phyloP scores from a whole-genome alignment of 2,113 vertebrate genomes.

The Colius striatus region DNA sequence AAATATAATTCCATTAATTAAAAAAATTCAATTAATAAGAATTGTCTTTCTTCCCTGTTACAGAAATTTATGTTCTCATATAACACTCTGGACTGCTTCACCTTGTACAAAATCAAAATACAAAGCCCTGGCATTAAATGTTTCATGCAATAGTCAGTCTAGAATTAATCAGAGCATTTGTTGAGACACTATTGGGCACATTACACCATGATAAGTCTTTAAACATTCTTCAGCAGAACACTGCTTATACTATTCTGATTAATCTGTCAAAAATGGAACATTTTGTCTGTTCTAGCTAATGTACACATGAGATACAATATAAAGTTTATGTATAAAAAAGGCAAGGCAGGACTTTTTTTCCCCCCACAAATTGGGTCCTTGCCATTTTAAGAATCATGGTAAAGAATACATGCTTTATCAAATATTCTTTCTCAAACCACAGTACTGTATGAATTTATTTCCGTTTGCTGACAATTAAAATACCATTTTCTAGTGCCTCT shows the following conservation, averaged over 20 bases:
- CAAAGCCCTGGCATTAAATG: background rate
- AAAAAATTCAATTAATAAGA: background rate
- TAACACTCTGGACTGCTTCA: background rate
- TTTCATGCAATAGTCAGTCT: background rate
- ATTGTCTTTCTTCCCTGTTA: background rate
- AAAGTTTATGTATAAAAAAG: background rate
- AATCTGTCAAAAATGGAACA: background rate
- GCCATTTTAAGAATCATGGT: background rate
- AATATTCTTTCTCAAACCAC: background rate
- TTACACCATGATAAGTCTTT: background rate
- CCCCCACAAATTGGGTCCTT: background rate
- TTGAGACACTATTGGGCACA: background rate
- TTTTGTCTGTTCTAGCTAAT: background rate
- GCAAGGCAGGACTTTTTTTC: background rate
- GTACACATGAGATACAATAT: background rate
- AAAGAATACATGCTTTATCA: background rate
- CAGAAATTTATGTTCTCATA: background rate
- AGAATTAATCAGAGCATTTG: background rate
- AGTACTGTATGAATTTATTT: background rate
- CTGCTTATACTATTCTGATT: background rate
- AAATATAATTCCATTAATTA: too few relatives aligned
- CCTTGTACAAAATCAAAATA: background rate
- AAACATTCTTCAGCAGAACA: background rate
- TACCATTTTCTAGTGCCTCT: slow-evolving; percentile 25
- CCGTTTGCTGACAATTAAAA: background rate